Evolutionary conservation across 1,140 invertebrate genomes (phyloP).

Genomic region (Venturia canescens): DNA sequence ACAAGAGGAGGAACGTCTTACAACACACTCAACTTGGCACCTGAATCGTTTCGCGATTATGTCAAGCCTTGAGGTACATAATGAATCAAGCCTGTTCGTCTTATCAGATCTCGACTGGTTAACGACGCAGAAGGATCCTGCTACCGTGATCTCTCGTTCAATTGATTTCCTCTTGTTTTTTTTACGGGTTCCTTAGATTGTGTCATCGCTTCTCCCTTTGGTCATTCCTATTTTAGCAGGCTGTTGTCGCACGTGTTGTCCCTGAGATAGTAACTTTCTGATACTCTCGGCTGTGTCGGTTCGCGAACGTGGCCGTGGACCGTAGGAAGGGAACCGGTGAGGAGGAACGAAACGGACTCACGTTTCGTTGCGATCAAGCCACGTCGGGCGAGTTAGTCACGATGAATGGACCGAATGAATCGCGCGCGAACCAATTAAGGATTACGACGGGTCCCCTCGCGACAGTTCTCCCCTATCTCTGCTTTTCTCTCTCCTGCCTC

Average conservation of each 20-base stretch:
- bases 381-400: conserved; percentile 57
- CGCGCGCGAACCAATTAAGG: conserved; percentile 74
- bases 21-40: conserved; percentile 53
- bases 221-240: background rate
- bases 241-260: conserved; percentile 5
- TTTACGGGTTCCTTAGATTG: background rate
- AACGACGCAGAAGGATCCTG: background rate
- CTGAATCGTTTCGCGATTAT: conserved; percentile 12
- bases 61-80: background rate
- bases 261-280: background rate
- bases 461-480: conserved; percentile 38
- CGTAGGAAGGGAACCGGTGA: background rate
- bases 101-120: conserved; percentile 8
- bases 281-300: no score
- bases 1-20: background rate
- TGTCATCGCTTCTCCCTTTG: background rate
- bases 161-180: background rate
- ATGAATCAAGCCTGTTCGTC: background rate
- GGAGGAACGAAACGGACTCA: conserved; percentile 54
- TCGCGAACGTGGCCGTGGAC: background rate
- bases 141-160: background rate
- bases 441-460: conserved; percentile 63
- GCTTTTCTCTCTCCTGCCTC: conserved; percentile 18
- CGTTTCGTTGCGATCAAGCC: conserved; percentile 51
- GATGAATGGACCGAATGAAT: conserved; percentile 74